Evolutionary conservation across 2,888 invertebrate species (phyloP), one percentile per base, ranked within the genome.

Genomic region (Calameuta filiformis): DNA sequence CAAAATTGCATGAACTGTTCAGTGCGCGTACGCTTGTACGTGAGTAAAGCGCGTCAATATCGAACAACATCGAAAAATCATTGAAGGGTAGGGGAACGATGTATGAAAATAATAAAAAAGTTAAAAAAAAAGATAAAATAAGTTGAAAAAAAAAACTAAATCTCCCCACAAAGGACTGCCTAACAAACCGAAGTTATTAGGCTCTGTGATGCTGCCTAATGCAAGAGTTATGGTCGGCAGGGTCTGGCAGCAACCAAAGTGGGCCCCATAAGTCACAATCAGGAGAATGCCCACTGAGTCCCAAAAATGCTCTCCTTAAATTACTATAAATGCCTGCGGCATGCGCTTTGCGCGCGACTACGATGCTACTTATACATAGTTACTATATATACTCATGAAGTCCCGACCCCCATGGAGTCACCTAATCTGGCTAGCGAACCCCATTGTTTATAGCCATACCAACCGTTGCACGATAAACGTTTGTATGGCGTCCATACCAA

Each of bases 191-290:
- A 68, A 79, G 76, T 79, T 79, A 79, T 79, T 77, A 78, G 73
- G 34, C 30, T 68, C 69, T 69, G 79, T 82, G 82, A 84, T 82
- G 79, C 76, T 80, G 77, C 80, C 86, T 85, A 86, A 86, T 86
- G 82, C 79, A 81, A 83, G 77, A 85, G 85, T 84, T 85, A 86
- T 81, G 81, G 84, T 77, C 75, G 76, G 34, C 68, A 68, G 77
- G 56, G 77, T 37, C 30, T 33, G 68, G 68, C 75, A 73, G 79
- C 79, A 82, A 77, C 82, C 79, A 76, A 82, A 86, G 85, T 82
- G 80, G 81, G 85, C 73, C 79, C 82, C 86, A 86, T 86, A 86
- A 86, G 85, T 87, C 85, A 87, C 86, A 86, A 86, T 86, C 86
- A 86, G 80, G 80, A 23, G 71, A 77, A 81, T 83, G 77, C 81